Evolutionary conservation across 2,888 invertebrate genomes (phyloP).

Genomic region (Terebella lapidaria): DNA sequence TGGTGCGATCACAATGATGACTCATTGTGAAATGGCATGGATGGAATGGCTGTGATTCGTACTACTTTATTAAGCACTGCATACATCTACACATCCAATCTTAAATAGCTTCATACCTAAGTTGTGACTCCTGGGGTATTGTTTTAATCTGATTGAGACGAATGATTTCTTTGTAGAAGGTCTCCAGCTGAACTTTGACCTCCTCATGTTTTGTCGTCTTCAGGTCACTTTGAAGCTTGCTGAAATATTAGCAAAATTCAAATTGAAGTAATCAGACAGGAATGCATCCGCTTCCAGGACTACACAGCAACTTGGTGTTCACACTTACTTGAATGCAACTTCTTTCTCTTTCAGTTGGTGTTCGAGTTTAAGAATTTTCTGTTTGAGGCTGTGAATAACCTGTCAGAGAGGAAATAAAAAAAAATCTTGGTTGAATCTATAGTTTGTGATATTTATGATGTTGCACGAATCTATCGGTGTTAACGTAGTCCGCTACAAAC

Average conservation of each 20-base stretch:
- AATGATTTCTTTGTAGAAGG: slow-evolving; percentile 44
- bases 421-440: no score
- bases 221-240: slow-evolving; percentile 49
- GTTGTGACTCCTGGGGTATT: background rate
- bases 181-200: slow-evolving; percentile 46
- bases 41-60: background rate
- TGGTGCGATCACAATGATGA: background rate
- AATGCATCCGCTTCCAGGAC: no score
- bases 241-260: slow-evolving; percentile 17
- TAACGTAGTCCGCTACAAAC: no score
- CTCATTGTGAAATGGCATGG: background rate
- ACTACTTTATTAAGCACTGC: background rate
- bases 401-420: slow-evolving; percentile 5
- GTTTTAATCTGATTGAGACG: slow-evolving; percentile 33
- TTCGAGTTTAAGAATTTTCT: slow-evolving; percentile 50
- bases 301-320: no score
- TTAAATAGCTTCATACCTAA: background rate
- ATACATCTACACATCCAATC: background rate
- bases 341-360: slow-evolving; percentile 49
- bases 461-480: no score
- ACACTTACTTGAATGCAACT: slow-evolving; percentile 38
- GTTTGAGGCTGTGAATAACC: slow-evolving; percentile 49
- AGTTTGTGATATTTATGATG: no score
- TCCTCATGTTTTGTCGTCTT: slow-evolving; percentile 51
- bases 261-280: no score